A percentile compares a stretch with the other conserved stretches of the same genome.
Conservation (phyloP, 2,797 vertebrate species). For the Ispidina picta region DNA sequence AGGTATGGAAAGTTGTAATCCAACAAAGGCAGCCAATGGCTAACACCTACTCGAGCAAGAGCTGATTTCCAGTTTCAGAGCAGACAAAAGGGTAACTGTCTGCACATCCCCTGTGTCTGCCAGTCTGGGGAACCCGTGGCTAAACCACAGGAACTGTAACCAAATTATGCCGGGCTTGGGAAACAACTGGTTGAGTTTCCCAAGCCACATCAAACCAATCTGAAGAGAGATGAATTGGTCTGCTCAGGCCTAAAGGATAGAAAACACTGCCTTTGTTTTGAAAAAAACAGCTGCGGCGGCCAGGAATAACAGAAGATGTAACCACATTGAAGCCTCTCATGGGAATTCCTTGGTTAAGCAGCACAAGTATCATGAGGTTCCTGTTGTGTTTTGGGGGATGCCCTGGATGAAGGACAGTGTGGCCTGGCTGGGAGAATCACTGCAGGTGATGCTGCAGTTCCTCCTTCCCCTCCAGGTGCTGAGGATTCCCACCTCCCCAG, state of each 20-base stretch:
- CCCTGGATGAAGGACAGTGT: neutral
- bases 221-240: constrained; percentile 44
- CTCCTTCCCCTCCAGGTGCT: accelerated
- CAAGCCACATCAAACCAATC: constrained; percentile 52
- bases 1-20: neutral
- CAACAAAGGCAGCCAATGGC: neutral
- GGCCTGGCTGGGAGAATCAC: neutral
- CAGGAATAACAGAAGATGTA: constrained; percentile 45
- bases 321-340: neutral
- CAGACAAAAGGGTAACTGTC: neutral
- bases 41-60: neutral
- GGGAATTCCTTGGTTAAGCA: neutral
- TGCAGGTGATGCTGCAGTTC: neutral
- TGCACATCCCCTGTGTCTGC: neutral
- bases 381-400: neutral
- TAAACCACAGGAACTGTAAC: neutral
- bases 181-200: neutral
- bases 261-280: constrained; percentile 54
- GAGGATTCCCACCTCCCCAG: neutral
- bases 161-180: neutral
- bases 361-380: neutral
- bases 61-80: neutral
- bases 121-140: neutral
- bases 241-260: constrained; percentile 8
- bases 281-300: neutral